Evolutionary conservation across 2,797 vertebrate genomes (phyloP), one percentile per base, ranked within the genome.

Genomic region (Crenuchus spilurus): DNA sequence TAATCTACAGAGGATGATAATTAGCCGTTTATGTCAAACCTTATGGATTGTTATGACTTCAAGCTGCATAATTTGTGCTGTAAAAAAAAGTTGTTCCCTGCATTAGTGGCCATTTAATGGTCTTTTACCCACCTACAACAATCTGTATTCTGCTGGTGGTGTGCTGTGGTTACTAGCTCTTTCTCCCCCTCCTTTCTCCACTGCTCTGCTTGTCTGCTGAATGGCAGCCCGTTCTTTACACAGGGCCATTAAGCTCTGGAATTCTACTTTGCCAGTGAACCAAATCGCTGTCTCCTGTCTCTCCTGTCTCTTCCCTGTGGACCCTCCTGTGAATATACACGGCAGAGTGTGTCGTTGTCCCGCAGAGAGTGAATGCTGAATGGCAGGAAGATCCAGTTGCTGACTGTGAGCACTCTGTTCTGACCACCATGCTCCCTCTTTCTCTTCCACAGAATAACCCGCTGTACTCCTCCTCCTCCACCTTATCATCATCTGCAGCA

Each of bases 21-120:
- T 80, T 81, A 77, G 80, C 77, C 80, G 71, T 78, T 78, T 74
- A 81, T 77, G 75, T 80, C 75, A 30, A 51, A 68, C 58, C 77
- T 79, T 81, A 84, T 82, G 70, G 67, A 84, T 78, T 76, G 77
- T 79, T 79, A 79, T 83, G 75, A 78, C 70, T 76, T 61, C 49
- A 48, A 77, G 74, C 64, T 72, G 66, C 71, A 76, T 82, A 81
- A 82, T 76, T 54, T 39, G 52, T 67, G 63, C 61, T 7, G 64
- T 81, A 22, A 67, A 67, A 51, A 52, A 46, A 48, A 81, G 51
- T 78, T 80, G 67, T 72, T 82, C 77, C 42, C 69, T 60, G 46
- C 70, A 68, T 81, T 75, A 81, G 72, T 72, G 77, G 51, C 70
- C 52, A 51, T 84, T 82, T 82, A 80, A 76, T 75, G 75, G 51